These are phyloP conservation scores for Romanogobio albipinnatus DNA, from an alignment of 2,113 vertebrate genomes.

Conservation along the genomic window DNA sequence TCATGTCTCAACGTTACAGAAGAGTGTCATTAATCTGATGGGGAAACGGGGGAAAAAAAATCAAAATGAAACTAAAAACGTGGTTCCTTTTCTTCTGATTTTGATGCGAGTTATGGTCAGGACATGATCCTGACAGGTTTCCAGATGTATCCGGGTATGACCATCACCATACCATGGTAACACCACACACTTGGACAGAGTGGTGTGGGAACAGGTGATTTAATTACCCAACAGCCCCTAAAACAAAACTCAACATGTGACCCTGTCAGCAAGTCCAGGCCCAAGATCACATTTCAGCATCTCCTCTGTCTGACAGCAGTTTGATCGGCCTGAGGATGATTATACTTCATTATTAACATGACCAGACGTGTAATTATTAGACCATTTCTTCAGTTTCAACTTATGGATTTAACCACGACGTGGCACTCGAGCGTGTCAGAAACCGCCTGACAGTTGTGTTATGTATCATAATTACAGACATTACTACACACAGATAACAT, in stretches of 20 bases:
- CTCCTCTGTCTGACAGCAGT: not conserved
- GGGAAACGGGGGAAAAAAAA: not conserved
- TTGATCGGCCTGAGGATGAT: not conserved
- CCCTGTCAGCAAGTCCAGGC: not conserved
- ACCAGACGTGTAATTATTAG: not conserved
- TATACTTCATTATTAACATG: not conserved
- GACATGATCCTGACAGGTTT: not conserved
- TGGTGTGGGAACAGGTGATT: not conserved
- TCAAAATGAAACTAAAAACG: not conserved
- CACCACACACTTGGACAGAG: not conserved
- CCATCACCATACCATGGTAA: not conserved
- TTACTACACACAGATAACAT: accelerated
- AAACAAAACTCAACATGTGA: not conserved
- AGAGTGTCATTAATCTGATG: not conserved
- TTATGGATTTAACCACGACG: not conserved
- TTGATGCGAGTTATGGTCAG: not conserved
- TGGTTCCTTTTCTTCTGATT: not conserved
- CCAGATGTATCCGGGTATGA: not conserved
- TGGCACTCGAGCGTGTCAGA: constrained; percentile 25
- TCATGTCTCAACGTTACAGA: not conserved
- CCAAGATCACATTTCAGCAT: not conserved
- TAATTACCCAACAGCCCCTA: not conserved
- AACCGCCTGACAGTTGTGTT: not conserved
- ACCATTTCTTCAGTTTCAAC: not conserved
- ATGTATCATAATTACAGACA: too few relatives aligned